phyloP scores from a whole-genome alignment of 2,888 invertebrate genomes.

The Chromoteleia sp. region DNA sequence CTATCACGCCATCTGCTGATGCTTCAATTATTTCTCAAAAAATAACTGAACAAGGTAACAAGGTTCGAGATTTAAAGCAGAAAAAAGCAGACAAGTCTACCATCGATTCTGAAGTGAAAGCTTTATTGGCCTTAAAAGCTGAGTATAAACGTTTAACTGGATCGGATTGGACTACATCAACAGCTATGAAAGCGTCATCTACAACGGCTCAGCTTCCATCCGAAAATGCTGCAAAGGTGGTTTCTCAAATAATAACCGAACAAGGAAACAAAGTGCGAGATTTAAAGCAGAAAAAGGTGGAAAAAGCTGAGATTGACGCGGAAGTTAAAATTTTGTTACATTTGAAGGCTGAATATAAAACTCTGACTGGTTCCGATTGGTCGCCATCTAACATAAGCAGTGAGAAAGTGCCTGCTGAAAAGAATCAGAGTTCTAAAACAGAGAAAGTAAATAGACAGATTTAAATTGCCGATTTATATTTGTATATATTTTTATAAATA shows the following conservation, averaged over 20 bases:
- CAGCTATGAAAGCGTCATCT: conserved; percentile 75
- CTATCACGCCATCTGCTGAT: neutral
- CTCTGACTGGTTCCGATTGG: conserved; percentile 69
- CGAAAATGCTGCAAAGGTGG: conserved; percentile 75
- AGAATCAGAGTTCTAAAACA: neutral
- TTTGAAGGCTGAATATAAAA: conserved; percentile 84
- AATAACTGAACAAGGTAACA: conserved; percentile 83
- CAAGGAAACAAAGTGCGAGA: conserved; percentile 80
- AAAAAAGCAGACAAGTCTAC: conserved; percentile 77
- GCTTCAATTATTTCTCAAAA: conserved; percentile 82
- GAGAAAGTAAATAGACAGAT: neutral
- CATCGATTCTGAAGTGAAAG: conserved; percentile 85
- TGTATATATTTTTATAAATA: too few species aligned
- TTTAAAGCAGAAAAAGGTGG: conserved; percentile 77
- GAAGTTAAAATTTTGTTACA: conserved; percentile 87
- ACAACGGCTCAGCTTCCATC: neutral
- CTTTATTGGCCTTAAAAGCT: conserved; percentile 81
- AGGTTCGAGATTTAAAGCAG: conserved; percentile 77
- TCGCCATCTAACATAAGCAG: conserved; percentile 84
- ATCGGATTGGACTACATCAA: conserved; percentile 36
- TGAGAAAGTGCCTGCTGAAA: conserved; percentile 86
- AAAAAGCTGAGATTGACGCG: conserved; percentile 85
- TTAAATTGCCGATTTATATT: too few species aligned
- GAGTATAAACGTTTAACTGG: conserved; percentile 83
- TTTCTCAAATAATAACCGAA: conserved; percentile 85